Conservation (phyloP, 2,113 vertebrate species). For the Lasiurus borealis region DNA sequence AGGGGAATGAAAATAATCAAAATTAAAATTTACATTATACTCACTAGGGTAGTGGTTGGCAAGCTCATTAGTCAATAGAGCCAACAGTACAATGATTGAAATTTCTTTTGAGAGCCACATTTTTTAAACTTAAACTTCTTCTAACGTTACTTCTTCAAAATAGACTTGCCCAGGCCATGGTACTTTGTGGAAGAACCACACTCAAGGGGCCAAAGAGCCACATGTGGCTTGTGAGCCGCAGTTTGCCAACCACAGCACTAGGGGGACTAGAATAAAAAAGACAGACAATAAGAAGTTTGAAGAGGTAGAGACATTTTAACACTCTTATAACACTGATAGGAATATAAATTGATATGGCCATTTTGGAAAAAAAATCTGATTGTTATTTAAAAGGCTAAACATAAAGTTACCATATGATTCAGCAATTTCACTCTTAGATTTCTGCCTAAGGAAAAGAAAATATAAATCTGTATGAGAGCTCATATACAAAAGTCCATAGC, state of each 20-base stretch:
- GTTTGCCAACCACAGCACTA: neutral
- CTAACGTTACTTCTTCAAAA: too few relatives aligned
- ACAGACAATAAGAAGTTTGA: neutral
- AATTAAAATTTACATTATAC: neutral
- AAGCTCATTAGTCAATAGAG: too few relatives aligned
- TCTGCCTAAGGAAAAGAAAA: neutral
- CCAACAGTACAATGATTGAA: too few relatives aligned
- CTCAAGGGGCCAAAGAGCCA: too few relatives aligned
- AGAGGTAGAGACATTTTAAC: neutral
- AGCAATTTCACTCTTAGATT: neutral
- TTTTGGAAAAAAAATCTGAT: neutral
- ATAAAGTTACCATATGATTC: neutral
- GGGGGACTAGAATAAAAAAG: neutral
- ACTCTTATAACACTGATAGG: neutral
- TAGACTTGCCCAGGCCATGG: too few relatives aligned
- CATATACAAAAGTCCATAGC: neutral
- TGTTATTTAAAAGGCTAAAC: neutral
- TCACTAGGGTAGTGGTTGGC: neutral
- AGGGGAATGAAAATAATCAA: constrained; percentile 2
- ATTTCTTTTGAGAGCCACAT: too few relatives aligned
- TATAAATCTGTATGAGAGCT: neutral
- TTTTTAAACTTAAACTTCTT: too few relatives aligned
- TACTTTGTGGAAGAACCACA: too few relatives aligned
- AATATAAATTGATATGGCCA: neutral
- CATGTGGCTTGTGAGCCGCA: too few relatives aligned